Evolutionary conservation across 2,797 vertebrate genomes (phyloP).

Genomic region (Sebastiscus tertius): DNA sequence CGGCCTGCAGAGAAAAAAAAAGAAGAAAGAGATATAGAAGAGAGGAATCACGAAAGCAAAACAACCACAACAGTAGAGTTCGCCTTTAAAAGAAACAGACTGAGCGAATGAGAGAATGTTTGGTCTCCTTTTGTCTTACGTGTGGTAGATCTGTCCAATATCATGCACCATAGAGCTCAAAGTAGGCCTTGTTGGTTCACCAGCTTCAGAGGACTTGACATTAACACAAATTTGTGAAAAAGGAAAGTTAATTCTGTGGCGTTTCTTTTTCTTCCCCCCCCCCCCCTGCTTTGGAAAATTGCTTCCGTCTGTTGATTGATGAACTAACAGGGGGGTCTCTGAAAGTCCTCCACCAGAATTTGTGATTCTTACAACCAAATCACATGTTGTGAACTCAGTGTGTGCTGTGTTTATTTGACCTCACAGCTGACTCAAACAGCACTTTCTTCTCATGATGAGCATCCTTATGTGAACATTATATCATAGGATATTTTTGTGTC

Average conservation of each 20-base stretch:
- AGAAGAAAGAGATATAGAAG: slow-evolving; percentile 50
- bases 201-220: slow-evolving; percentile 40
- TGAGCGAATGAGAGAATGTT: not conserved
- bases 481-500: not conserved
- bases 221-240: slow-evolving; percentile 30
- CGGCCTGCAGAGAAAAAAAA: slow-evolving; percentile 25
- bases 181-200: slow-evolving; percentile 34
- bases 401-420: not conserved
- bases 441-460: not conserved
- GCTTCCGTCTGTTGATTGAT: slow-evolving; percentile 55
- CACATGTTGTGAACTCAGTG: not conserved
- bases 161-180: slow-evolving; percentile 62
- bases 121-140: slow-evolving; percentile 24
- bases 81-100: not conserved
- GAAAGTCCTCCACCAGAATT: not conserved
- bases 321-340: slow-evolving; percentile 37
- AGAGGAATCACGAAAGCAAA: slow-evolving; percentile 59
- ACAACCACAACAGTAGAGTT: slow-evolving; percentile 59
- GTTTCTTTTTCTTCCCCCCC: not conserved
- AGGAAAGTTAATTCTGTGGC: slow-evolving; percentile 33
- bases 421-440: not conserved
- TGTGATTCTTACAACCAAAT: not conserved
- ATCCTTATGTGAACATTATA: not conserved
- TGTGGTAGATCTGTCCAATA: slow-evolving; percentile 68
- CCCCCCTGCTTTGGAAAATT: slow-evolving; percentile 39